Conservation (phyloP, 1,140 invertebrate species). For the Sycobia sp. region DNA sequence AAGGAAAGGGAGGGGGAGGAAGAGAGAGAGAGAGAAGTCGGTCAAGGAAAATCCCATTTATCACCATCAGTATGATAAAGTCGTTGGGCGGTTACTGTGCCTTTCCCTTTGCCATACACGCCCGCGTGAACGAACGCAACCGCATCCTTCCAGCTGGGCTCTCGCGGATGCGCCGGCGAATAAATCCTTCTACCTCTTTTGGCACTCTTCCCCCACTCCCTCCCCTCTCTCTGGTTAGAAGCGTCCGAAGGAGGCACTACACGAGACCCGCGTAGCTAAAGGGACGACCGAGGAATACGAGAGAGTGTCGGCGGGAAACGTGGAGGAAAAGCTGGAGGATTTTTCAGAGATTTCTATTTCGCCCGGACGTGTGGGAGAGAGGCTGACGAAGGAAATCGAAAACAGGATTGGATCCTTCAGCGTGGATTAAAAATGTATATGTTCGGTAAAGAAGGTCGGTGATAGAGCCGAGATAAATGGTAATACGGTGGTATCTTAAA, state of each 20-base stretch:
- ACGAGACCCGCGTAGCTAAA: conserved; percentile 1
- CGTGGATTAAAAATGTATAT: no score
- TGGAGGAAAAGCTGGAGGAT: no score
- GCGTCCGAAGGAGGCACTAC: not conserved
- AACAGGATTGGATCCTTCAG: no score
- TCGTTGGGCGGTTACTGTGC: conserved; percentile 18
- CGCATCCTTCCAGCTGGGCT: conserved; percentile 11
- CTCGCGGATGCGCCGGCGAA: conserved; percentile 6
- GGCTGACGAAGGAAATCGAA: no score
- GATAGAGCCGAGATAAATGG: no score
- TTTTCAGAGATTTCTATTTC: no score
- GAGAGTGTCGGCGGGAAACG: not conserved
- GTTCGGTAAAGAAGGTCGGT: no score
- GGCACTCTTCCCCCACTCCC: not conserved
- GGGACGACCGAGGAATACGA: not conserved
- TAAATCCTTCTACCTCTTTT: conserved; percentile 24
- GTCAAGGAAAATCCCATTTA: conserved; percentile 12
- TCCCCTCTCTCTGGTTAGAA: not conserved
- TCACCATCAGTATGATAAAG: conserved; percentile 25
- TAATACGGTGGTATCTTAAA: no score
- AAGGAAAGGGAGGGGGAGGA: not conserved
- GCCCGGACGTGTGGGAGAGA: no score
- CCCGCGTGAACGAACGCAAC: not conserved
- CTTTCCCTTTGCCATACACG: no score
- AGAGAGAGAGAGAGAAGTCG: not conserved